Evolutionary conservation across 2,113 vertebrate genomes (phyloP).

Genomic region (Desmodus rotundus): DNA sequence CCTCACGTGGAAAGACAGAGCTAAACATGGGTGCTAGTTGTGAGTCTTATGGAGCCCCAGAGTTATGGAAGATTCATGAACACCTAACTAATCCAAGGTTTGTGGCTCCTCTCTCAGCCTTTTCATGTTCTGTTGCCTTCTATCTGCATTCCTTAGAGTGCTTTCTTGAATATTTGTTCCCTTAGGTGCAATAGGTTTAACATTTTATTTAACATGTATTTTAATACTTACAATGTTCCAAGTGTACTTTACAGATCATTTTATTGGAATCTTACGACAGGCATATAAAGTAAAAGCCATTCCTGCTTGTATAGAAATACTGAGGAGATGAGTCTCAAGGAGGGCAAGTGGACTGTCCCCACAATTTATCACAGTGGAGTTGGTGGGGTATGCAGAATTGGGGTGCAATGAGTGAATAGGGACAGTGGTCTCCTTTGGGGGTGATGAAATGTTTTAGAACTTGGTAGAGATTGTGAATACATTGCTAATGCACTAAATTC

Average conservation of each 20-base stretch:
- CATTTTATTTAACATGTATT: not conserved
- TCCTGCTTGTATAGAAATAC: not conserved
- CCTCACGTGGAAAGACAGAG: not conserved
- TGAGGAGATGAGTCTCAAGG: not conserved
- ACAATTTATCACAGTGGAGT: not conserved
- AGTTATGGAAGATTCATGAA: not conserved
- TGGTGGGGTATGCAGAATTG: not conserved
- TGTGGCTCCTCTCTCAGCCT: not conserved
- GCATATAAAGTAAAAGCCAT: not conserved
- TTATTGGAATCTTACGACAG: not conserved
- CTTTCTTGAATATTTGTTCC: not conserved
- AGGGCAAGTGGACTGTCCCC: not conserved
- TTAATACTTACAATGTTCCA: not conserved
- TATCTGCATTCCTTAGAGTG: not conserved
- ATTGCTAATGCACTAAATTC: not conserved
- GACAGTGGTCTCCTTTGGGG: not conserved
- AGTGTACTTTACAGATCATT: not conserved
- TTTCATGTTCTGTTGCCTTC: not conserved
- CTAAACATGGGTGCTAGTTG: fast-evolving
- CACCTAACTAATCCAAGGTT: not conserved
- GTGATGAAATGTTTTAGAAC: not conserved
- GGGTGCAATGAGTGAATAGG: not conserved
- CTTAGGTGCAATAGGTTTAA: not conserved
- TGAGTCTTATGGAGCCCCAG: not conserved
- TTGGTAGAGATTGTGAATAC: not conserved